These are phyloP conservation scores for Mohoua ochrocephala DNA, from an alignment of 2,113 vertebrate species.

Conservation along the genomic window DNA sequence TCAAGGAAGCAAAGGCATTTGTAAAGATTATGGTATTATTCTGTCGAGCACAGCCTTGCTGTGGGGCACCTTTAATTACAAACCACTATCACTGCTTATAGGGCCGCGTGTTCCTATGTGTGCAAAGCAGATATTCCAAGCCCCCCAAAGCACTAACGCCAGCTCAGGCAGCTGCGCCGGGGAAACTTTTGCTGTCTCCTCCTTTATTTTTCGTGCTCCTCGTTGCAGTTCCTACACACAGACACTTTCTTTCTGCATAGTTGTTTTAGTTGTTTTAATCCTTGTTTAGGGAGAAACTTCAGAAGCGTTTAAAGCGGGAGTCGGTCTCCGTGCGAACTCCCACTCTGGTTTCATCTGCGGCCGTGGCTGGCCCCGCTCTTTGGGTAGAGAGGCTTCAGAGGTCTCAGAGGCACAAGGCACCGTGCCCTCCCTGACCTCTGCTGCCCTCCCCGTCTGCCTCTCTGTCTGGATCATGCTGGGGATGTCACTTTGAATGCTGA, in stretches of 20 bases:
- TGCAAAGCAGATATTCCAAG: slow-evolving; percentile 1
- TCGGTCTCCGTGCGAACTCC: background rate
- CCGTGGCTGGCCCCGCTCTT: background rate
- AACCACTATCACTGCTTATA: slow-evolving; percentile 71
- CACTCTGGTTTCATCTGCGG: background rate
- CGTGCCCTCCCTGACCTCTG: background rate
- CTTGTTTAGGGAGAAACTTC: background rate
- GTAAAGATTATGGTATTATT: slow-evolving; percentile 80
- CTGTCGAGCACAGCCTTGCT: slow-evolving; percentile 69
- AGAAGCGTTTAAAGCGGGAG: background rate
- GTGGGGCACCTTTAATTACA: slow-evolving; percentile 84
- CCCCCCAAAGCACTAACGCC: background rate
- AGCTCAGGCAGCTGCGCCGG: background rate
- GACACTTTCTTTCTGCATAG: background rate
- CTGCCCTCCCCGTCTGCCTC: background rate
- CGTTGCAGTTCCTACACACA: background rate
- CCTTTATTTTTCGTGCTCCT: background rate
- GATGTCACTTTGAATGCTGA: background rate
- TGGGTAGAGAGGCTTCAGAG: background rate
- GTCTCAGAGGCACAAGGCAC: background rate
- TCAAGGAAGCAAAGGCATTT: slow-evolving; percentile 77
- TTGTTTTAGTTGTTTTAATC: background rate
- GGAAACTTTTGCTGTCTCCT: background rate
- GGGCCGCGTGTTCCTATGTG: slow-evolving; percentile 9
- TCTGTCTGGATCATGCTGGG: background rate